Evolutionary conservation across 2,113 vertebrate genomes (phyloP).

Genomic region (Phylloscopus whistleri): DNA sequence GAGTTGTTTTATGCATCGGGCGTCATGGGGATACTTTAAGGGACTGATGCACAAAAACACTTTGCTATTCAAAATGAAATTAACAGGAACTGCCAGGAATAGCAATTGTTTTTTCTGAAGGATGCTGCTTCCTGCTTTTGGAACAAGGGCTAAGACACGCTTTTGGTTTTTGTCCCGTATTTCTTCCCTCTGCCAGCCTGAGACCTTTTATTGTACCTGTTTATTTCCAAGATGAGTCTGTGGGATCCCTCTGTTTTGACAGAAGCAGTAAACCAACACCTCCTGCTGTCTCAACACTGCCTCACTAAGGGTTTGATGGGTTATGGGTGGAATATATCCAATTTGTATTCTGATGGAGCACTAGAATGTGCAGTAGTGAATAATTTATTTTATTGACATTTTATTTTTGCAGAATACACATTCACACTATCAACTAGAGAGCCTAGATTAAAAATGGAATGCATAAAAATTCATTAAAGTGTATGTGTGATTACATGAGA

Average conservation of each 20-base stretch:
- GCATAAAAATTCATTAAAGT: not conserved
- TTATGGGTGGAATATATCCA: not conserved
- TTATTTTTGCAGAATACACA: not conserved
- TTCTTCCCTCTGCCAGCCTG: not conserved
- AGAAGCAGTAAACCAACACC: not conserved
- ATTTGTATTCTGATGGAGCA: not conserved
- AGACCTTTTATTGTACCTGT: not conserved
- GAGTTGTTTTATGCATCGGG: not conserved
- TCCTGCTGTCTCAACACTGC: not conserved
- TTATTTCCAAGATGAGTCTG: not conserved
- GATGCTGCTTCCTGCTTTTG: not conserved
- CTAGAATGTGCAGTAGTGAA: conserved; percentile 1
- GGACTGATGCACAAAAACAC: not conserved
- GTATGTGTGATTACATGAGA: not conserved
- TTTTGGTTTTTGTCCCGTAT: not conserved
- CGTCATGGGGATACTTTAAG: not conserved
- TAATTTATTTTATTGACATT: conserved; percentile 54
- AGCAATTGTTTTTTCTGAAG: not conserved
- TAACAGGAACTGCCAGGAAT: not conserved
- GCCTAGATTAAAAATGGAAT: not conserved
- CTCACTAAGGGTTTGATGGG: not conserved
- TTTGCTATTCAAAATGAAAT: not conserved
- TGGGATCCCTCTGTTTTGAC: not conserved
- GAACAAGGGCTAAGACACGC: not conserved
- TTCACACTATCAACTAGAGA: not conserved